Base-by-base conservation (phyloP, 30 jellyfish, hydroid and myxozoan species). In the Catostylus mosaicus region DNA sequence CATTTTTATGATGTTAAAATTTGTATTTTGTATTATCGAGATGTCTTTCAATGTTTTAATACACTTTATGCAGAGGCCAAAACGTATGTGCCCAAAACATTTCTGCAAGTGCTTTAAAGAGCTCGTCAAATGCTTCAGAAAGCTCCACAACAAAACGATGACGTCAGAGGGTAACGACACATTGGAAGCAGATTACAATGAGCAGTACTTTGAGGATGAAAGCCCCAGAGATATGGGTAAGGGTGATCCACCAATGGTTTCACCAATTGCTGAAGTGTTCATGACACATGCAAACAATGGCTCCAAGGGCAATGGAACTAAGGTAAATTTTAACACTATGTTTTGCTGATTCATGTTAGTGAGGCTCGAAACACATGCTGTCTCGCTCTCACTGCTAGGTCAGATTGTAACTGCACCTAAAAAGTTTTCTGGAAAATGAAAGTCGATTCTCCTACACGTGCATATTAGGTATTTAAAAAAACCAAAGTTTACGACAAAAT, bases 271-370 rank as follows among this genome's bases (percentile, higher is more conserved):
- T 40, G 75, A 50, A 30, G 10, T 56, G 9, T 30, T 74, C 59
- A 4, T 74, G 22, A 62, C 30, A 14, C 40, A 24, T 10, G 63
- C 32, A 8, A 30, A n/a, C 75, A 74, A 74, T 31, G 63, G 75
- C 54, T 74, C 85, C 35, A 74, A 74, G 34, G 80, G 80, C 12
- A 74, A 74, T 26, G 85, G 75, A 74, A 48, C 75, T 19, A 74
- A 23, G 74, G 85, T 74, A 52, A 14, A 40, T 24, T 3, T 62
- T 26, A 32, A 7, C 54, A n/a, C n/a, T n/a, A n/a, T n/a, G n/a
- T n/a, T n/a, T n/a, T n/a, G n/a, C n/a, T n/a, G n/a, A n/a, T n/a
- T n/a, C n/a, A n/a, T n/a, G n/a, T n/a, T n/a, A n/a, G n/a, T n/a
- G n/a, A n/a, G n/a, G n/a, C n/a, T n/a, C n/a, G n/a, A n/a, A n/a